Percentiles rank a stretch among this genome's conserved stretches.
These are phyloP conservation scores for Phaonia tiefii DNA, from an alignment of 2,888 invertebrate genomes.

Conservation along the genomic window DNA sequence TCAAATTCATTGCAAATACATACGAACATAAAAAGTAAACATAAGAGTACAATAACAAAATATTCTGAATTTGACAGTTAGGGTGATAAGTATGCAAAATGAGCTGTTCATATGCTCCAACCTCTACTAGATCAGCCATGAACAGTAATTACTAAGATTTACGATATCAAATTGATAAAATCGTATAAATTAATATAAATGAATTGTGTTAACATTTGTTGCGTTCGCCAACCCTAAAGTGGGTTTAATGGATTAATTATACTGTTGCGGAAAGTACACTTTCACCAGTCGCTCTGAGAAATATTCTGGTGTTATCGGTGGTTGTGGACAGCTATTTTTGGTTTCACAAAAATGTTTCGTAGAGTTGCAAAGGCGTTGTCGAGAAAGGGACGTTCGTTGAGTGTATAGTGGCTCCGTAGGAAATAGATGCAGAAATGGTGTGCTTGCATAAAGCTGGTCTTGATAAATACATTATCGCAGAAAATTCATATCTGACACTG, in stretches of 20 bases:
- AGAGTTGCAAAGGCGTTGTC: slow-evolving; percentile 88
- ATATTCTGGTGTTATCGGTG: slow-evolving; percentile 86
- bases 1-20: too few relatives aligned
- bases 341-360: slow-evolving; percentile 95
- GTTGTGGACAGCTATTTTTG: slow-evolving; percentile 98
- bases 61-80: too few relatives aligned
- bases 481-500: slow-evolving; percentile 98
- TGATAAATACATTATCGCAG: slow-evolving; percentile 95
- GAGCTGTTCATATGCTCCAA: too few relatives aligned
- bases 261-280: slow-evolving; percentile 94
- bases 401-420: slow-evolving; percentile 97
- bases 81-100: too few relatives aligned
- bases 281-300: slow-evolving; percentile 81
- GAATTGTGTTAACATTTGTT: too few relatives aligned
- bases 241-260: slow-evolving; percentile 96
- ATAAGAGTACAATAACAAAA: too few relatives aligned
- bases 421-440: slow-evolving; percentile 98
- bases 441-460: slow-evolving; percentile 91
- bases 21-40: too few relatives aligned
- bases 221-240: slow-evolving; percentile 82
- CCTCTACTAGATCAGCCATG: too few relatives aligned
- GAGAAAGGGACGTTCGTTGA: slow-evolving; percentile 91
- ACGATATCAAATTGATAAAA: too few relatives aligned
- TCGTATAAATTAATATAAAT: too few relatives aligned
- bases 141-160: too few relatives aligned